Percentiles rank a stretch among this genome's conserved stretches.
Conservation (phyloP, 53 echinoderm and acorn worm genomes). For the Actinopyga echinites region DNA sequence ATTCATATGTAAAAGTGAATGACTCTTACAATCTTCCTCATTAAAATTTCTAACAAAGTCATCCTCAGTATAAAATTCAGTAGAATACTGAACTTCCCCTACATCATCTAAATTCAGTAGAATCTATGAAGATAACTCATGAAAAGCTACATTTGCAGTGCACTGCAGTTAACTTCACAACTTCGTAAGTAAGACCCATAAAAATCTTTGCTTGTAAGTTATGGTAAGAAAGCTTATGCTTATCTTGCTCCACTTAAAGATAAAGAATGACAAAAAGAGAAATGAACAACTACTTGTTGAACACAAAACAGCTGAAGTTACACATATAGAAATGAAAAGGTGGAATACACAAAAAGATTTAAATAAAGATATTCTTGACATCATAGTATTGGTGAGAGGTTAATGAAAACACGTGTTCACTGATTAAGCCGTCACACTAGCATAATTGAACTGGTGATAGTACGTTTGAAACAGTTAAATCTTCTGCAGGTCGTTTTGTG, state of each 20-base stretch:
- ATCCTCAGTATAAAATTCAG: background rate
- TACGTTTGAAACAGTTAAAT: background rate
- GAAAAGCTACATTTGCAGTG: background rate
- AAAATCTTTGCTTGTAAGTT: background rate
- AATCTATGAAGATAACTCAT: background rate
- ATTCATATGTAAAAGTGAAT: background rate
- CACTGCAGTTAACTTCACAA: too few relatives aligned
- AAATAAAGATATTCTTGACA: too few relatives aligned
- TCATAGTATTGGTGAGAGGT: too few relatives aligned
- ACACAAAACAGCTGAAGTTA: background rate
- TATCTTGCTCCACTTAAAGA: background rate
- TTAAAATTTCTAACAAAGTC: background rate
- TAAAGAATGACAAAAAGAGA: background rate
- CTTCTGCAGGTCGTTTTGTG: too few relatives aligned
- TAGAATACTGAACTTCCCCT: background rate
- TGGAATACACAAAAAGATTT: too few relatives aligned
- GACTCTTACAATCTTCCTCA: background rate
- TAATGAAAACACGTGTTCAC: too few relatives aligned
- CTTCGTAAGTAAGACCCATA: background rate
- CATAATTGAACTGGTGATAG: background rate
- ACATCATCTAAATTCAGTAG: conserved; percentile 2
- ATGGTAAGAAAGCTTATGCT: too few relatives aligned
- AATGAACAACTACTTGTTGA: background rate
- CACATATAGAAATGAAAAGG: background rate
- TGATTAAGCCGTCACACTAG: background rate